Evolutionary conservation across 2,797 vertebrate genomes (phyloP), one percentile per base, ranked within the genome.

Genomic region (Liparis tanakae): DNA sequence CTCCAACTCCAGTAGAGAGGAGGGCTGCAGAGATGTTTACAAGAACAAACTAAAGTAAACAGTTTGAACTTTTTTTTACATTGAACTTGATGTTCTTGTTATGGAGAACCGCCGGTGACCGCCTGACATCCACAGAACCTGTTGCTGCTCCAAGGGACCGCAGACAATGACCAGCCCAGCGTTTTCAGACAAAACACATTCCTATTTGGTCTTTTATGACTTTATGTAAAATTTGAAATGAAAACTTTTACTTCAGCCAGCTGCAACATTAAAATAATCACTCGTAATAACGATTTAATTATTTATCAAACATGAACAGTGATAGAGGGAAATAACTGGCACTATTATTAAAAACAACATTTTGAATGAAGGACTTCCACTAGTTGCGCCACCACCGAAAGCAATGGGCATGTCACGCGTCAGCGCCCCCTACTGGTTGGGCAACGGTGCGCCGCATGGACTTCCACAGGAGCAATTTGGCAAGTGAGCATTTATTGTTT

Each of bases 351-450:
- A 2, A 39, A 0, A 10, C 48, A 41, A 36, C 7, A 22, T 14
- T 50, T 1, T 37, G 1, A 53, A 44, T 18, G 4, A 12, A 60
- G 0, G 15, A 37, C 6, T 53, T 58, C 1, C 10, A 14, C 14
- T 15, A 9, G n/a, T 10, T 51, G 41, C 41, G 4, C 46, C 46
- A 5, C 50, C 36, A 4, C 3, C 17, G 2, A 59, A 37, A 18
- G 6, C 3, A 8, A 34, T 2, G 10, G 17, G 37, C 54, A 39
- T 44, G 1, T 33, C 51, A 55, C 41, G 58, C 25, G 14, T 62
- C 83, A 70, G 76, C 85, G 89, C 41, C 84, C 88, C 85, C 88
- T 92, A 66, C 60, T 87, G 90, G 81, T 22, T 7, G 76, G 70
- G 65, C 9, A 22, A 73, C 12, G 75, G 48, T 85, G 65, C 70